These are phyloP conservation scores for Lontra canadensis DNA, from an alignment of 2,113 vertebrate species.

Conservation along the genomic window DNA sequence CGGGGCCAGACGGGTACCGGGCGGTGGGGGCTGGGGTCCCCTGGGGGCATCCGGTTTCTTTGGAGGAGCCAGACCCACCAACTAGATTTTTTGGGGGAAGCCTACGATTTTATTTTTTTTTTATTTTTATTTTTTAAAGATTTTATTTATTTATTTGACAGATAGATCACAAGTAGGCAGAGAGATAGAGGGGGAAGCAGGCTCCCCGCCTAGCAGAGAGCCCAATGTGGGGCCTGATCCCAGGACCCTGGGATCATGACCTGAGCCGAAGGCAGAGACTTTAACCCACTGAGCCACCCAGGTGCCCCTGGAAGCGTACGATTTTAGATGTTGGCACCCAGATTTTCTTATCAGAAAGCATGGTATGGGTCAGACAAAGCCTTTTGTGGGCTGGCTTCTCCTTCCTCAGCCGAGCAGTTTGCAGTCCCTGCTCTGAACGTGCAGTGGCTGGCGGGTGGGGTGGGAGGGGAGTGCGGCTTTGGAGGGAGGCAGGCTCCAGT, in stretches of 20 bases:
- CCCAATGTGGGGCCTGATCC: too few relatives aligned
- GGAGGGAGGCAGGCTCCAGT: background rate
- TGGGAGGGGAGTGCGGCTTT: too few relatives aligned
- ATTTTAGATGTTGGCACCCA: background rate
- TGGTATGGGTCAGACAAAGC: background rate
- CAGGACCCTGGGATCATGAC: too few relatives aligned
- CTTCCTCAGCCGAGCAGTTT: background rate
- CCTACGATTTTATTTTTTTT: background rate
- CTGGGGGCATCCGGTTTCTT: background rate
- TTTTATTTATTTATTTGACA: too few relatives aligned
- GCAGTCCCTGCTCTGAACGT: accelerated
- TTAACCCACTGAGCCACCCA: too few relatives aligned
- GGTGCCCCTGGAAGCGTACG: background rate
- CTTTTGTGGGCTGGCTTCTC: background rate
- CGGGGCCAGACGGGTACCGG: background rate
- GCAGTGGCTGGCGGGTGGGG: background rate
- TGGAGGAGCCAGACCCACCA: background rate
- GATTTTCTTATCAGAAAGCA: background rate
- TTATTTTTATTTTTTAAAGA: too few relatives aligned
- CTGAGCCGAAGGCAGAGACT: too few relatives aligned
- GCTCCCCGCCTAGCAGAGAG: too few relatives aligned
- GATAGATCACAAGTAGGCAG: too few relatives aligned
- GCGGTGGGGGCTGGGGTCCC: too few relatives aligned
- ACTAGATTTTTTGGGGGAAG: background rate
- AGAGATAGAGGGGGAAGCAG: too few relatives aligned